phyloP scores from a whole-genome alignment of 2,797 vertebrate species.

The Parambassis ranga region DNA sequence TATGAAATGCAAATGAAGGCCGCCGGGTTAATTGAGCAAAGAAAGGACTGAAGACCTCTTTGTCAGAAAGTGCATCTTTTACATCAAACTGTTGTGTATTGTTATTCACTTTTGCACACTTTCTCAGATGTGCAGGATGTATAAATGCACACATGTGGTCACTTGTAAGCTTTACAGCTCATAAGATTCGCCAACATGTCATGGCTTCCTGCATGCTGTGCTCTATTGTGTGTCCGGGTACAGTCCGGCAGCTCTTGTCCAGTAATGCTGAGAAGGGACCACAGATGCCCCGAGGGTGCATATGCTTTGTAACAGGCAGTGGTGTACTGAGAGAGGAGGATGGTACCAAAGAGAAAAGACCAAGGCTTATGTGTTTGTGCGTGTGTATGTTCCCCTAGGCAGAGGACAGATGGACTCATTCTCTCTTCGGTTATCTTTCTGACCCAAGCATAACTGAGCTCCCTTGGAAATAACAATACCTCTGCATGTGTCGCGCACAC shows the following conservation, averaged over 20 bases:
- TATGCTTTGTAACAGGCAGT: slow-evolving; percentile 73
- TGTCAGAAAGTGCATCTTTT: slow-evolving; percentile 56
- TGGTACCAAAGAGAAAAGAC: slow-evolving; percentile 46
- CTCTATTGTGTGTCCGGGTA: slow-evolving; percentile 23
- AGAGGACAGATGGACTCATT: slow-evolving; percentile 65
- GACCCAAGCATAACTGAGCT: slow-evolving; percentile 62
- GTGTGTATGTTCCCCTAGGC: slow-evolving; percentile 40
- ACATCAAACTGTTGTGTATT: slow-evolving; percentile 26
- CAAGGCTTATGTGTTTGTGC: neutral
- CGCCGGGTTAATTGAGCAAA: slow-evolving; percentile 84
- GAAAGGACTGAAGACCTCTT: slow-evolving; percentile 66
- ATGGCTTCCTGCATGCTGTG: slow-evolving; percentile 7
- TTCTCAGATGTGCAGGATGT: slow-evolving; percentile 1
- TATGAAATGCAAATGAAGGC: slow-evolving; percentile 88
- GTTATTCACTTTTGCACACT: slow-evolving; percentile 10
- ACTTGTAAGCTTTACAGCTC: neutral
- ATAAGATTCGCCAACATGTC: neutral
- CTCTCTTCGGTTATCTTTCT: slow-evolving; percentile 61
- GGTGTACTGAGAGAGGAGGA: slow-evolving; percentile 39
- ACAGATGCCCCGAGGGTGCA: slow-evolving; percentile 54
- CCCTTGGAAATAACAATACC: slow-evolving; percentile 33
- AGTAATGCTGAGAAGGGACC: slow-evolving; percentile 32
- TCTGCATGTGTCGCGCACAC: neutral
- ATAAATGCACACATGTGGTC: neutral
- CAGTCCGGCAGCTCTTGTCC: slow-evolving; percentile 22